Base-by-base conservation (phyloP, 2,113 vertebrate species). In the Motacilla tschutschensis region DNA sequence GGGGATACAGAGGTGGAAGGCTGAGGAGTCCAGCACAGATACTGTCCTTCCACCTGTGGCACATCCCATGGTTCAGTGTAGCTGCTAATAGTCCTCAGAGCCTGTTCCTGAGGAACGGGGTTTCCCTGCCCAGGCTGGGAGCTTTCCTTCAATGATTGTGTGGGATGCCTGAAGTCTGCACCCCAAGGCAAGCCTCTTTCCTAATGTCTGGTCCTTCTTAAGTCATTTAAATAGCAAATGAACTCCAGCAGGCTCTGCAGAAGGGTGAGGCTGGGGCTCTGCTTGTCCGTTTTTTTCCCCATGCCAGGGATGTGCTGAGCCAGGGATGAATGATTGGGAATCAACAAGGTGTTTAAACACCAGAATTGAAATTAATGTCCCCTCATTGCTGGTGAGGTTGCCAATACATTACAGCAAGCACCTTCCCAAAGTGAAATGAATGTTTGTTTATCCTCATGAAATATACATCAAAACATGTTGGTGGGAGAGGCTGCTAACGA, bases 371-470 rank as follows among this genome's bases (percentile, higher is more conserved):
- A 98, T 98, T 96, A 98, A 98, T 97, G 96, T 97, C 97, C 96
- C 96, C 96, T 96, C 95, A 94, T 98, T 97, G 96, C 96, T 93
- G 95, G 94, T 96, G 91, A 93, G 96, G 97, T 97, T 98, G 97
- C 97, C 96, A 97, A 96, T 96, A 97, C 93, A 98, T 98, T 98
- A 98, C 97, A 95, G 97, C 96, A 95, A 98, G 97, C 98, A 98
- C 97, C 97, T 98, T 96, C 95, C 96, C 95, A 98, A 97, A 98
- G 98, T 97, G 96, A 97, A 98, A 98, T 97, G 97, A 97, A 98
- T 98, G 97, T 98, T 98, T 98, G 98, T 98, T 98, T 98, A 98
- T 97, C 95, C 97, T 97, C 97, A 97, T 97, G 97, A 98, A 98
- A 98, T 97, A 97, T 97, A 96, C 95, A 97, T 97, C 96, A 97